Percentiles rank a stretch among this genome's conserved stretches.
phyloP scores from a whole-genome alignment of 2,113 vertebrate species.

The Zeus faber region DNA sequence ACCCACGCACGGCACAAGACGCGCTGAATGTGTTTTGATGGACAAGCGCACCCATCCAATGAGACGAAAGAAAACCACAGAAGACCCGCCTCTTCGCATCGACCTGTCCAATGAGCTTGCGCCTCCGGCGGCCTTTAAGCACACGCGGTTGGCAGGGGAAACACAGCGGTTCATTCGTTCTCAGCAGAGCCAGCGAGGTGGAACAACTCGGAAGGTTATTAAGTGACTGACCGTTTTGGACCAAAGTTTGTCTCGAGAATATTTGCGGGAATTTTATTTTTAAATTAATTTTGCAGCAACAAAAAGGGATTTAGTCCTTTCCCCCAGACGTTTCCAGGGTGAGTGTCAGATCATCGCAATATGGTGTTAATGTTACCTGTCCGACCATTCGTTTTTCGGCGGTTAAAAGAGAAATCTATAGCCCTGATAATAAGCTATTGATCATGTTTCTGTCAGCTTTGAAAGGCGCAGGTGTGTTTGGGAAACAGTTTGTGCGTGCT shows the following conservation, averaged over 20 bases:
- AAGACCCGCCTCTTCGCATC: not conserved
- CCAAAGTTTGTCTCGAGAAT: slow-evolving; percentile 23
- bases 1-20: no score
- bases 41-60: slow-evolving; percentile 48
- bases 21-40: no score
- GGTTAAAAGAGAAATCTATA: no score
- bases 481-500: no score
- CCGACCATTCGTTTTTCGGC: no score
- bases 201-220: slow-evolving; percentile 31
- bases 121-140: slow-evolving; percentile 50
- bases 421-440: no score
- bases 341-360: no score
- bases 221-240: slow-evolving; percentile 35
- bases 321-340: slow-evolving; percentile 40
- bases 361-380: no score
- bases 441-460: no score
- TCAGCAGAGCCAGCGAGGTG: slow-evolving; percentile 42
- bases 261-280: slow-evolving; percentile 4
- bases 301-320: slow-evolving; percentile 26
- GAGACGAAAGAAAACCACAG: not conserved
- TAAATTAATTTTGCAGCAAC: slow-evolving; percentile 7
- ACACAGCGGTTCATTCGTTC: slow-evolving; percentile 75
- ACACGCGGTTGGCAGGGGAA: slow-evolving; percentile 73
- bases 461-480: no score
- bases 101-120: slow-evolving; percentile 34